Evolutionary conservation across 2,113 vertebrate species (phyloP).

Genomic region (Calidris pygmaea): DNA sequence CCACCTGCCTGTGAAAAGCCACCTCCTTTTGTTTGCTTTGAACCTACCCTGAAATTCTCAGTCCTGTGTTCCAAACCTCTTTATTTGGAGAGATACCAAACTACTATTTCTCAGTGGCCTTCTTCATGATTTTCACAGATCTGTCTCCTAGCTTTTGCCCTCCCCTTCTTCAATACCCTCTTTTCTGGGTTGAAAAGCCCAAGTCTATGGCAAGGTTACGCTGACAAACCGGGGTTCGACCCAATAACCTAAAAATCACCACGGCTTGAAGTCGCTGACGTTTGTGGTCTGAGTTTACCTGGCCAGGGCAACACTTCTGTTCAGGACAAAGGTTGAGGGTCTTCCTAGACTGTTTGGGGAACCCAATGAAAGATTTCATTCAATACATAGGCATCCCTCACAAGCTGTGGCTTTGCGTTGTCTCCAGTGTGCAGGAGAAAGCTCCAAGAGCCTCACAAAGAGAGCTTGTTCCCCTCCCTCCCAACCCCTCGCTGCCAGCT

Average conservation of each 20-base stretch:
- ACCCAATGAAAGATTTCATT: not conserved
- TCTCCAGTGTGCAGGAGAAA: not conserved
- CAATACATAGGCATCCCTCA: not conserved
- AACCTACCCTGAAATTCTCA: too few relatives aligned
- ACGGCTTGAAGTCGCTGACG: not conserved
- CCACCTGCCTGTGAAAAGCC: not conserved
- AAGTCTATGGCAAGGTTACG: not conserved
- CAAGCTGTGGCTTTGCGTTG: not conserved
- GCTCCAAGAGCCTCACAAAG: not conserved
- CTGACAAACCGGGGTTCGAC: not conserved
- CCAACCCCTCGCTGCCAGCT: not conserved
- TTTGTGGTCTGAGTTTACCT: not conserved
- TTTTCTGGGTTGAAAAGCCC: not conserved
- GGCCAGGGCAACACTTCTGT: accelerated
- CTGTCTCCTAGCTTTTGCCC: not conserved
- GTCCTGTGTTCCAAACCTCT: too few relatives aligned
- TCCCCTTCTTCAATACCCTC: not conserved
- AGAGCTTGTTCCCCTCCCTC: not conserved
- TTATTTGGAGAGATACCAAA: not conserved
- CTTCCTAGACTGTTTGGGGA: not conserved
- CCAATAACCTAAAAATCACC: not conserved
- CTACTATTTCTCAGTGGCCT: accelerated
- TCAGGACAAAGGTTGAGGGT: not conserved
- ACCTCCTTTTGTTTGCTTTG: not conserved
- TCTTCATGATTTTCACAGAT: not conserved